Evolutionary conservation across 2,797 vertebrate genomes (phyloP).

Genomic region (Sebastes wilsoni): DNA sequence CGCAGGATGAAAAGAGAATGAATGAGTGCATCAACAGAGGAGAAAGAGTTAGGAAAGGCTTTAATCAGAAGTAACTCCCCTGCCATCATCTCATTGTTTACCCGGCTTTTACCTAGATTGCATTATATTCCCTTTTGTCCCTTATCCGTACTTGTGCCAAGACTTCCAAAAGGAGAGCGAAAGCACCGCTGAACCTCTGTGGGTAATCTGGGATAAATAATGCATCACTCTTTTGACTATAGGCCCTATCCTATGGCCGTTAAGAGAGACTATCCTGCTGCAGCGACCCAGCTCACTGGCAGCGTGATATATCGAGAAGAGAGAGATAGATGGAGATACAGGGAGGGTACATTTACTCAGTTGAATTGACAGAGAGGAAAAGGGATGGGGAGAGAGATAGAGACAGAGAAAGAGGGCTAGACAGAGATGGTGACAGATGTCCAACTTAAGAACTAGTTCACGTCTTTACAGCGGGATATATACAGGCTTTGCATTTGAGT

Average conservation of each 20-base stretch:
- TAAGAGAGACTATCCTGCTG: neutral
- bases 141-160: slow-evolving; percentile 7
- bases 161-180: slow-evolving; percentile 13
- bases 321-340: slow-evolving; percentile 4
- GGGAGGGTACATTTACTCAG: slow-evolving; percentile 13
- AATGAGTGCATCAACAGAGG: slow-evolving; percentile 12
- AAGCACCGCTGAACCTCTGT: neutral
- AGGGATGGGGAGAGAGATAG: slow-evolving; percentile 9
- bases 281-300: slow-evolving; percentile 9
- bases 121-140: slow-evolving; percentile 27
- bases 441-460: slow-evolving; percentile 10
- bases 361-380: slow-evolving; percentile 16
- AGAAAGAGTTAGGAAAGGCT: neutral
- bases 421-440: slow-evolving; percentile 49
- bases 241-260: neutral
- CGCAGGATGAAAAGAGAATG: neutral
- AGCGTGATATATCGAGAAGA: slow-evolving; percentile 8
- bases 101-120: slow-evolving; percentile 30
- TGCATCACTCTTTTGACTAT: slow-evolving; percentile 8
- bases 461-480: slow-evolving; percentile 20
- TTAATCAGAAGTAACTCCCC: slow-evolving; percentile 22
- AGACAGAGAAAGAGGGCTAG: neutral
- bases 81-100: slow-evolving; percentile 24
- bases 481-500: slow-evolving; percentile 25
- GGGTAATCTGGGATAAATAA: slow-evolving; percentile 53